Evolutionary conservation across 2,888 invertebrate species (phyloP).

Genomic region (Tetragonisca angustula): DNA sequence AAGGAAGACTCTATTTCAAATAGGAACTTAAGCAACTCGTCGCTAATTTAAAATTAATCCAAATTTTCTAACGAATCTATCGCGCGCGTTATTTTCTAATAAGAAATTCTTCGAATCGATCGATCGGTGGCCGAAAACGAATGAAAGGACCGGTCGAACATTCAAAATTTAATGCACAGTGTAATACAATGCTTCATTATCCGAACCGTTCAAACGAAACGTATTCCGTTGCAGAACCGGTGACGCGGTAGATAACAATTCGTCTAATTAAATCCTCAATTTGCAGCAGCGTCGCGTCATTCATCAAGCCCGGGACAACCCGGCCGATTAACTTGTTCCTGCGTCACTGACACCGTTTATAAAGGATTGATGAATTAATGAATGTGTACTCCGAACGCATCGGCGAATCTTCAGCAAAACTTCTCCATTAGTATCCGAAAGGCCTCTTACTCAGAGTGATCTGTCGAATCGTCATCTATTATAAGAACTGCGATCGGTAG

Average conservation of each 20-base stretch:
- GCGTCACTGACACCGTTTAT: neutral
- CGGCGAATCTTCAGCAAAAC: neutral
- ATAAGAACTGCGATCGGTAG: too few species aligned
- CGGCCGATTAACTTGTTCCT: neutral
- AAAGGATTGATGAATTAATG: conserved; percentile 12
- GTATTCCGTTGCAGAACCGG: neutral
- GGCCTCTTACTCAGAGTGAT: neutral
- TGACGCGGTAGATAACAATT: conserved; percentile 13
- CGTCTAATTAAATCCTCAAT: conserved; percentile 28
- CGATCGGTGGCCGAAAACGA: neutral
- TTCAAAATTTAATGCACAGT: neutral
- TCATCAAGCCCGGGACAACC: neutral
- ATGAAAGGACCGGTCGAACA: neutral
- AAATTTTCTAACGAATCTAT: too few species aligned
- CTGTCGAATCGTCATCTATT: neutral
- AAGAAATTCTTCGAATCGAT: too few species aligned
- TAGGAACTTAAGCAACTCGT: too few species aligned
- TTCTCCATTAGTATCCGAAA: neutral
- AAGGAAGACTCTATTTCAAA: too few species aligned
- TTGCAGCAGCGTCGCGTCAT: neutral
- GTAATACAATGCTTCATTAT: neutral
- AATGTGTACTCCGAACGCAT: neutral
- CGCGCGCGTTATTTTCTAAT: too few species aligned
- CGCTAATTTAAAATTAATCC: too few species aligned
- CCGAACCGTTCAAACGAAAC: neutral